These are phyloP conservation scores for Platysternon megacephalum DNA, from an alignment of 2,113 vertebrate genomes.

Conservation along the genomic window DNA sequence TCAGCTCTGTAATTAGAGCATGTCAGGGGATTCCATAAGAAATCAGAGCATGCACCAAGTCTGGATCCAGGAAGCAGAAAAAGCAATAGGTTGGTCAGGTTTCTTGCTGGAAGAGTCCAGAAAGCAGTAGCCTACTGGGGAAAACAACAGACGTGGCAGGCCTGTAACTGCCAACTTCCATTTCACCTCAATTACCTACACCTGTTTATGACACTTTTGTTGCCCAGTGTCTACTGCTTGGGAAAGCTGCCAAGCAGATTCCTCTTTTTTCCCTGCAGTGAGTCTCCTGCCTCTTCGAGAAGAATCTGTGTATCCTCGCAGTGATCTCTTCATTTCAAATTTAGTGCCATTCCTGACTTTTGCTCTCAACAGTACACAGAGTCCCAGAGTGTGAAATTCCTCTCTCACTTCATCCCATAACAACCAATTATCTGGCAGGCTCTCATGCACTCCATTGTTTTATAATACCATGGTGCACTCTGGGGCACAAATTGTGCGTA, in stretches of 20 bases:
- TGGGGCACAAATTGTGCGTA: background rate
- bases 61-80: background rate
- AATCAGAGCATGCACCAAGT: background rate
- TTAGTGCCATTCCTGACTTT: background rate
- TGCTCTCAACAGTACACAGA: background rate
- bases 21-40: too few relatives aligned
- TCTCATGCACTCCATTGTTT: background rate
- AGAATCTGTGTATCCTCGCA: background rate
- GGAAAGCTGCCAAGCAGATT: background rate
- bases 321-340: background rate
- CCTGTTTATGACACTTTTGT: background rate
- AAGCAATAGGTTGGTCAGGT: rapidly evolving
- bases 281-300: background rate
- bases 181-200: background rate
- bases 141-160: background rate
- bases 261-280: background rate
- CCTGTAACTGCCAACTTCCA: background rate
- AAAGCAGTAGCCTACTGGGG: background rate
- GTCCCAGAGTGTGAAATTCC: rapidly evolving
- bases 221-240: background rate
- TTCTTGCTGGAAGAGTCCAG: background rate
- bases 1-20: background rate
- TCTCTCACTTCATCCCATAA: background rate
- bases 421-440: background rate
- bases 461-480: background rate